A percentile compares a stretch with the other conserved stretches of the same genome.
Conservation (phyloP, 2,888 invertebrate genomes). For the Cheilosia grossa region DNA sequence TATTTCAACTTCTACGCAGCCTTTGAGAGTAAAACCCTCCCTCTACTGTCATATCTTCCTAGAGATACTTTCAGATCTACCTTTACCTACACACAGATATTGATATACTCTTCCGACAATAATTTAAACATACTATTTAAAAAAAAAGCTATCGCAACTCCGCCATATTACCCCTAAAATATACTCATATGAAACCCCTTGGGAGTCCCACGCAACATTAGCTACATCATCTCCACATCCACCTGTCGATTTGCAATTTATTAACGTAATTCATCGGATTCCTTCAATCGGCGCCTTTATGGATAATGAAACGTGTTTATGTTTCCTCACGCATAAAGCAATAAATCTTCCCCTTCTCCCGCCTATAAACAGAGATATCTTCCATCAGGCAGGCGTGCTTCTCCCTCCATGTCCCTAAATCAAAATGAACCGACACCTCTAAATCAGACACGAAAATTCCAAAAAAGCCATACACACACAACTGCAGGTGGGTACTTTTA, state of each 20-base stretch:
- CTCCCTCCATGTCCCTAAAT: constrained; percentile 19
- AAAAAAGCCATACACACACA: neutral
- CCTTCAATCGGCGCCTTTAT: constrained; percentile 47
- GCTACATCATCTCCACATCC: neutral
- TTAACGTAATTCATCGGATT: constrained; percentile 48
- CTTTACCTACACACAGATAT: too few species aligned
- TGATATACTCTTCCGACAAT: too few species aligned
- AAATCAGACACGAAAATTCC: constrained; percentile 20
- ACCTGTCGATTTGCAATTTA: constrained; percentile 40
- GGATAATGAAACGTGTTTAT: constrained; percentile 63
- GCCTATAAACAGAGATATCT: constrained; percentile 47
- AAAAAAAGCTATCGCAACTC: too few species aligned
- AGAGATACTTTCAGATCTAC: too few species aligned
- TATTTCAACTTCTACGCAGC: too few species aligned
- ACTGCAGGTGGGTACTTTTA: constrained; percentile 71
- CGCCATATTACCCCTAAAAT: too few species aligned
- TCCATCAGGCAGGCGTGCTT: neutral
- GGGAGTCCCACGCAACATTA: constrained; percentile 28
- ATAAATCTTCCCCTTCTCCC: constrained; percentile 54
- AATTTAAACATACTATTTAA: too few species aligned
- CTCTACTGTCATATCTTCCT: too few species aligned
- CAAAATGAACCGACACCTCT: constrained; percentile 7
- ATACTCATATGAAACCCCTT: neutral
- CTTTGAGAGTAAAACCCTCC: too few species aligned
- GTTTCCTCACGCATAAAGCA: constrained; percentile 45